phyloP scores from a whole-genome alignment of 2,888 invertebrate genomes.

The Phortica magna region DNA sequence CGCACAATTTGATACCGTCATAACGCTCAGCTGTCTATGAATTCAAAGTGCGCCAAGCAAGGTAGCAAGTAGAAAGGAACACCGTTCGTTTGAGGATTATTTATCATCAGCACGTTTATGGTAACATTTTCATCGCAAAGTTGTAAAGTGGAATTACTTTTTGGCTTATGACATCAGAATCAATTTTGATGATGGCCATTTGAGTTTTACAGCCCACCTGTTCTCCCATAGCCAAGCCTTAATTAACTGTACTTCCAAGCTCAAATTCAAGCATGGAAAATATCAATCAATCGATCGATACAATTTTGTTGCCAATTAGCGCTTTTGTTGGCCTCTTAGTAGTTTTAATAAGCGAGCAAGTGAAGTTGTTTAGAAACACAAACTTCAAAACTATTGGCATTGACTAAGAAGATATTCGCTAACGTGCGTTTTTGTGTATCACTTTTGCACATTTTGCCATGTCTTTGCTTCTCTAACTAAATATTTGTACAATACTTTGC shows the following conservation, averaged over 20 bases:
- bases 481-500: slow-evolving; percentile 10
- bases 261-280: not conserved
- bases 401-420: no score
- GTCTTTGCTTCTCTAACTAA: not conserved
- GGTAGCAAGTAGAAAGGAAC: not conserved
- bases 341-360: not conserved
- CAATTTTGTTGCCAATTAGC: not conserved
- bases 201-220: not conserved
- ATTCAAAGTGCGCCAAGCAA: not conserved
- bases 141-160: slow-evolving; percentile 17
- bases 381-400: no score
- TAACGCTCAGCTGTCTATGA: not conserved
- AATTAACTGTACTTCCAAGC: no score
- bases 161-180: not conserved
- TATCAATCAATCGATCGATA: not conserved
- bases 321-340: not conserved
- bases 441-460: no score
- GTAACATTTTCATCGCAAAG: not conserved
- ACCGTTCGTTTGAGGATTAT: not conserved
- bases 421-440: no score
- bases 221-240: not conserved
- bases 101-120: not conserved
- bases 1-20: no score
- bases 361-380: not conserved
- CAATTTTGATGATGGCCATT: not conserved